phyloP scores from a whole-genome alignment of 2,113 vertebrate genomes.

The Oreochromis spilurus region DNA sequence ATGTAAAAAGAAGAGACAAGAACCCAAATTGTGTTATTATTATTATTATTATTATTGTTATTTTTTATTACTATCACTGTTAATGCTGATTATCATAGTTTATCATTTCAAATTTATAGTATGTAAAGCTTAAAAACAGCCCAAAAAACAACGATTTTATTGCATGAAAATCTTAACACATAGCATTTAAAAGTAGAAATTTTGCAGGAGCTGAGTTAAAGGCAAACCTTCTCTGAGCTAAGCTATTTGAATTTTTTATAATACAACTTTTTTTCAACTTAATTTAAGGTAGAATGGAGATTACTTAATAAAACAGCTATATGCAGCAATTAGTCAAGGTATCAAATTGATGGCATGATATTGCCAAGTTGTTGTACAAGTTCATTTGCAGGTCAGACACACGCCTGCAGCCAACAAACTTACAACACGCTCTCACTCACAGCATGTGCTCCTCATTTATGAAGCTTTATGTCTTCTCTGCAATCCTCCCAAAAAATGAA shows the following conservation, averaged over 20 bases:
- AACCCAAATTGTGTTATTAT: background rate
- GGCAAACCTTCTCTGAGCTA: background rate
- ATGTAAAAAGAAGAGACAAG: background rate
- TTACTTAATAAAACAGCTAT: background rate
- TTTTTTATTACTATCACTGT: background rate
- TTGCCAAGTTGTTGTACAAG: background rate
- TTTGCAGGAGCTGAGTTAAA: background rate
- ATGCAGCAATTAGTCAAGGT: background rate
- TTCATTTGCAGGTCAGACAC: conserved; percentile 41
- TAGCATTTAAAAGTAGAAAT: background rate
- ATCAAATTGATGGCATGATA: background rate
- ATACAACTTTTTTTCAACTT: background rate
- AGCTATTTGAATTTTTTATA: background rate
- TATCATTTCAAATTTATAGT: background rate
- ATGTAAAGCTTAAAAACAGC: background rate
- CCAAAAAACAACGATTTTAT: background rate
- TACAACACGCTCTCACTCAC: background rate
- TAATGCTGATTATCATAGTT: background rate
- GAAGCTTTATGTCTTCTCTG: background rate
- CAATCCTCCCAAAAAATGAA: background rate
- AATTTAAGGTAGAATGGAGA: background rate
- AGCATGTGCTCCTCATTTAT: background rate
- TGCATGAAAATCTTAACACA: background rate
- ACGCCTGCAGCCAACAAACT: conserved; percentile 13
- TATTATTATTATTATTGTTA: background rate